A percentile compares a stretch with the other conserved stretches of the same genome.
Evolutionary conservation across 1,140 invertebrate genomes (phyloP).

Genomic region (Leptinotarsa texana): DNA sequence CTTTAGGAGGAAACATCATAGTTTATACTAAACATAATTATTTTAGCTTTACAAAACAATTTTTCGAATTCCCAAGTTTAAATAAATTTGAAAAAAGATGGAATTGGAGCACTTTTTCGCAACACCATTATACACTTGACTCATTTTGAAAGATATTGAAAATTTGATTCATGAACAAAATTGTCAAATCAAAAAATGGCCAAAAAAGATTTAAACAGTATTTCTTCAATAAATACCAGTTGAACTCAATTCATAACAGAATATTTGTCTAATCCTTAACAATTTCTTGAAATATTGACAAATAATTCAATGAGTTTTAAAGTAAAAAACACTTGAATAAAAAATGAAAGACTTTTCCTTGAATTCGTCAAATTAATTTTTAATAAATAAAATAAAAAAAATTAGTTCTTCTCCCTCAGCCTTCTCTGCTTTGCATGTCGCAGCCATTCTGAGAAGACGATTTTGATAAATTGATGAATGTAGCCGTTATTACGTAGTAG

Average conservation of each 20-base stretch:
- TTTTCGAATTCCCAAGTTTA: not conserved
- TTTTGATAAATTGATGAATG: no score
- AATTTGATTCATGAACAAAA: not conserved
- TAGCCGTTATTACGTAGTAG: no score
- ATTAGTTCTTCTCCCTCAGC: not conserved
- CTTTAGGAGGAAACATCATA: not conserved
- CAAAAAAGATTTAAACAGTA: not conserved
- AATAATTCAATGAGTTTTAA: not conserved
- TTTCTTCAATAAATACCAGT: not conserved
- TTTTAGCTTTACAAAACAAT: not conserved
- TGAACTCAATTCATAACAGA: not conserved
- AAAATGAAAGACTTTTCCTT: not conserved
- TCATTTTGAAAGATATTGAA: constrained; percentile 4
- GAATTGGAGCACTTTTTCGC: not conserved
- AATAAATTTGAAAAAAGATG: not conserved
- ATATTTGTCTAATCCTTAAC: not conserved
- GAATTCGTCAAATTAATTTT: not conserved
- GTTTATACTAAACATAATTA: not conserved
- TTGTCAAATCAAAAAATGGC: not conserved
- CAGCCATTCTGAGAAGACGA: not conserved
- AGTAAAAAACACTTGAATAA: constrained; percentile 11
- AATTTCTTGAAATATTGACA: not conserved
- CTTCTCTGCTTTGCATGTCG: not conserved
- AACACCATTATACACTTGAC: constrained; percentile 3
- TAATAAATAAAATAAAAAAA: not conserved